These are phyloP conservation scores for Uloborus diversus DNA, from an alignment of 1,140 invertebrate species.

Conservation along the genomic window DNA sequence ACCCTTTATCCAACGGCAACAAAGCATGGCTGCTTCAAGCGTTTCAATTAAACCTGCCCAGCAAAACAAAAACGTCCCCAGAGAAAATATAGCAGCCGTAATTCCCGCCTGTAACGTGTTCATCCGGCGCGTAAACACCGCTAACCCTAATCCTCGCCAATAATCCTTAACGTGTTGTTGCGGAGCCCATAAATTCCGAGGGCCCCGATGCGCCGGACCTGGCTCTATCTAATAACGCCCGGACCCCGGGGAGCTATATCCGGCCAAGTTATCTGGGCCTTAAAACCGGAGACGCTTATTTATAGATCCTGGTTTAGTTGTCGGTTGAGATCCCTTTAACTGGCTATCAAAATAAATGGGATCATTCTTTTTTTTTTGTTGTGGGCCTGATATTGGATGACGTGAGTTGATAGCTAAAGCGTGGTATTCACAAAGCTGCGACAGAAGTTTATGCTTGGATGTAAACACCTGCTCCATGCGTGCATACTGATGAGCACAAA, in stretches of 20 bases:
- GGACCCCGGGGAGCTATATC: constrained; percentile 25
- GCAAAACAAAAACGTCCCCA: background rate
- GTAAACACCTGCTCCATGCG: too few species aligned
- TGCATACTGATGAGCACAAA: too few species aligned
- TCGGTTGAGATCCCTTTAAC: constrained; percentile 40
- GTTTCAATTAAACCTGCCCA: background rate
- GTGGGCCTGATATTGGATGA: background rate
- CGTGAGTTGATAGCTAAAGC: background rate
- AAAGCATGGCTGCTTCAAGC: too few species aligned
- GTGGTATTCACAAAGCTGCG: too few species aligned
- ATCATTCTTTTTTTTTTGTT: constrained; percentile 18
- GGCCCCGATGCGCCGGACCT: constrained; percentile 9
- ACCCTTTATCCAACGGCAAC: too few species aligned
- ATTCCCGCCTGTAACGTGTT: constrained; percentile 7
- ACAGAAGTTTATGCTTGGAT: too few species aligned
- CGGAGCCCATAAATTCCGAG: constrained; percentile 16
- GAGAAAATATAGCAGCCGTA: background rate
- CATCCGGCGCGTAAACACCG: constrained; percentile 9
- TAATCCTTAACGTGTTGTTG: constrained; percentile 43
- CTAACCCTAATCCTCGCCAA: constrained; percentile 33
- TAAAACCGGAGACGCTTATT: constrained; percentile 31
- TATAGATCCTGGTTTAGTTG: constrained; percentile 40
- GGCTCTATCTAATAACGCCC: background rate
- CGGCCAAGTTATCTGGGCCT: constrained; percentile 10
- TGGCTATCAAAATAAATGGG: constrained; percentile 41